Evolutionary conservation across 2,113 vertebrate species (phyloP), one percentile per base, ranked within the genome.

Genomic region (Zapornia atra): DNA sequence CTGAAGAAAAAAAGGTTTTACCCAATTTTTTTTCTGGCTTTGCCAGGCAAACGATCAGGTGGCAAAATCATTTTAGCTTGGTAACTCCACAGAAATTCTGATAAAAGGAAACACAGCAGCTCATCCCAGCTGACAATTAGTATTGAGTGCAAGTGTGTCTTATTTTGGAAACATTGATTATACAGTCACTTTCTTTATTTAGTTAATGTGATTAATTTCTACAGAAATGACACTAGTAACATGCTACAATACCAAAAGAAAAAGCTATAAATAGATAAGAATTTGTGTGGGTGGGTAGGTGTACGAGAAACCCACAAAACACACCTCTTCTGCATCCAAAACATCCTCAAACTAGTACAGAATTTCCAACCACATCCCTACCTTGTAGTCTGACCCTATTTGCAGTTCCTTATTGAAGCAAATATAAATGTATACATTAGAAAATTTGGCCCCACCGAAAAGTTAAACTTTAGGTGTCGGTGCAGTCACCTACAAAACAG

Each of bases 81-180:
- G 46, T 72, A 96, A 61, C n/a, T 66, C 75, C 68, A 48, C 46
- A 92, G 82, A 94, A 94, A 94, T 91, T 79, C 76, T 63, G 59
- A 77, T 77, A 78, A 93, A 53, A 18, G 40, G 63, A 91, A 70
- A 8, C 1, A 1, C 21, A 66, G 31, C 75, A 90, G n/a, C 40
- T 86, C 46, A 68, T 60, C 28, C 48, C 50, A 46, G 28, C 44
- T 46, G 2, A 34, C 25, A 51, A 36, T 46, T 86, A 66, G 77
- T 91, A 75, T 0, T 36, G 18, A 33, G 4, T 38, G 26, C 20
- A 56, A 64, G 22, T 1, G 1, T 51, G 33, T 33, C 29, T 68
- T 82, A 48, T 71, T 89, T 91, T 78, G 38, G 15, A 86, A 91
- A 75, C 14, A 31, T 9, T 75, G 51, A 83, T 65, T 84, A 46